These are phyloP conservation scores for Zosterops lateralis DNA, from an alignment of 2,113 vertebrate species.

Conservation along the genomic window DNA sequence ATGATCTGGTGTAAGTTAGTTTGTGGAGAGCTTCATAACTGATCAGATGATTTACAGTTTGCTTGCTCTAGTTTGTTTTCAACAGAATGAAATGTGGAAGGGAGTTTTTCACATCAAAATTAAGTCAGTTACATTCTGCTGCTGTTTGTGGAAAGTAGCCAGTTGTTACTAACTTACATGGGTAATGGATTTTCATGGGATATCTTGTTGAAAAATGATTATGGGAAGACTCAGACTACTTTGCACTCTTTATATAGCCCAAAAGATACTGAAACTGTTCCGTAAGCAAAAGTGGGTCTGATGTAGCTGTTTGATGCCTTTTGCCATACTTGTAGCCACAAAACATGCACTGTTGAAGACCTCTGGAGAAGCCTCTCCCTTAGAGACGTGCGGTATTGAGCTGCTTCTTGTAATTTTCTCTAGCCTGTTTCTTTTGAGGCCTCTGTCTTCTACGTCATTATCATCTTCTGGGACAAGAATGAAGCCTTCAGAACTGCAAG, in stretches of 20 bases:
- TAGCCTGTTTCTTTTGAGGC: neutral
- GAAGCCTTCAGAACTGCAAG: neutral
- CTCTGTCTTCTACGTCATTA: neutral
- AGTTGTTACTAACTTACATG: neutral
- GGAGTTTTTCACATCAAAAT: neutral
- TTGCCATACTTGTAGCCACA: accelerated
- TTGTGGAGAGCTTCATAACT: neutral
- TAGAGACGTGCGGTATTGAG: neutral
- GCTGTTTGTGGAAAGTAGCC: neutral
- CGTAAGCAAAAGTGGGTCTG: neutral
- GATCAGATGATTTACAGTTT: neutral
- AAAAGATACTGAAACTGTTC: neutral
- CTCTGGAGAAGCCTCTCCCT: neutral
- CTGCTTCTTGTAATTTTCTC: neutral
- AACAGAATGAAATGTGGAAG: neutral
- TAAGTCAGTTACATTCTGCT: neutral
- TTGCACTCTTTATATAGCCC: accelerated
- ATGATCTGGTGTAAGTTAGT: neutral
- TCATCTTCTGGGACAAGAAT: neutral
- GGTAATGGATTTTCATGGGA: accelerated
- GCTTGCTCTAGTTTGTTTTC: neutral
- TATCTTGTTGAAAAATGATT: neutral
- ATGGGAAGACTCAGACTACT: neutral
- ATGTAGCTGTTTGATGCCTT: neutral
- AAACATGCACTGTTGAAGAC: neutral